Base-by-base conservation (phyloP, 2,888 invertebrate species). In the Asteroscopus sphinx region DNA sequence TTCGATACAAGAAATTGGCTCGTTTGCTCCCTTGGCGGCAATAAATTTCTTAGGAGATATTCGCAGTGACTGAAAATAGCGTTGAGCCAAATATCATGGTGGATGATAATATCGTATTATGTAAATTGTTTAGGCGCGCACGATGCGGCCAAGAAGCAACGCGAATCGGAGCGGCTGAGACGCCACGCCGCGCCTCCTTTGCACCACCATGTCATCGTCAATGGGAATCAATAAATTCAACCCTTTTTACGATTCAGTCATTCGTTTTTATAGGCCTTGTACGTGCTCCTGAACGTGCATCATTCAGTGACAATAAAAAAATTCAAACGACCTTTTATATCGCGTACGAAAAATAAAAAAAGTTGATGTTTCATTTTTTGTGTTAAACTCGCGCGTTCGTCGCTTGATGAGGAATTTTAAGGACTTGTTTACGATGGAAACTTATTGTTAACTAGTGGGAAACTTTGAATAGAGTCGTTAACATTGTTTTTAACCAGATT, bases 201-300 rank as follows among this genome's bases (percentile, higher is more conserved):
- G n/a, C 62, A 58, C 57, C 28, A 71, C 47, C 33, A 68, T 47
- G 86, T 87, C 87, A 87, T 90, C 84, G 88, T 87, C 90, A 88
- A 90, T 90, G 86, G 76, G 88, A 91, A 90, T 92, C 91, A 91
- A 92, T 93, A 92, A 91, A 92, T 92, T 91, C 88, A 91, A 91
- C 91, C 90, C 90, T 87, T 91, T 92, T 92, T 92, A 92, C 85
- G 90, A 91, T 89, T 88, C 87, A 85, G 86, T 87, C 91, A 89
- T 92, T 91, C 86, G 80, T 65, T 92, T 93, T 93, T 92, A 93
- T 92, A 88, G 83, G 77, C 63, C 75, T 79, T 83, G 84, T 90
- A 91, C 89, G 90, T 88, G 89, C 81, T 83, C 81, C 85, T 80
- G 81, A 85, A 85, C 85, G 88, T 88, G 90, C 89, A 92, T 91